phyloP scores from a whole-genome alignment of 1,140 invertebrate genomes.

The Copidosoma floridanum region DNA sequence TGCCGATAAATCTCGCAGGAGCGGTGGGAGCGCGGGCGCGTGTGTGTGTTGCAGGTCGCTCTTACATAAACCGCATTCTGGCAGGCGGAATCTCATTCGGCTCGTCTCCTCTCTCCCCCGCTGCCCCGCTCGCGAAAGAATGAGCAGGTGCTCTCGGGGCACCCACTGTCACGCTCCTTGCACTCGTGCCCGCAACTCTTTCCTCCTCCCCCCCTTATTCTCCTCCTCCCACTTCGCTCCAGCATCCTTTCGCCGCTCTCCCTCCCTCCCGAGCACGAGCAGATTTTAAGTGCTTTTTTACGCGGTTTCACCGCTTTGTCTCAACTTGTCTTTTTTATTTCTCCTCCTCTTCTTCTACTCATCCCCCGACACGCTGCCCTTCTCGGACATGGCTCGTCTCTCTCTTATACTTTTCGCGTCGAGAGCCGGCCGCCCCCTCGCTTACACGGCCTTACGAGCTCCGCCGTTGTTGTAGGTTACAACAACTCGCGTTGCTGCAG shows the following conservation, averaged over 20 bases:
- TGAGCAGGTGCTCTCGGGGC: conserved; percentile 52
- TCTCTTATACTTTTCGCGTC: conserved; percentile 27
- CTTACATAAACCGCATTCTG: conserved; percentile 20
- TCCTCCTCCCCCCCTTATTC: conserved; percentile 32
- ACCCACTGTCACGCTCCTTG: conserved; percentile 55
- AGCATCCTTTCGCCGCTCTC: conserved; percentile 14
- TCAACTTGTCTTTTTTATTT: conserved; percentile 39
- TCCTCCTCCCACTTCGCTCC: conserved; percentile 11
- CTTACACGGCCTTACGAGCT: no score
- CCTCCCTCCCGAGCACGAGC: neutral
- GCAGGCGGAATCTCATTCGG: conserved; percentile 18
- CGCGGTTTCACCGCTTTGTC: conserved; percentile 47
- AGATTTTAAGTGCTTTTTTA: conserved; percentile 50
- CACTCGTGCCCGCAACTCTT: conserved; percentile 50
- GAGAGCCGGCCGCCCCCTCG: conserved; percentile 17
- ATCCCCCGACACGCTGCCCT: conserved; percentile 27
- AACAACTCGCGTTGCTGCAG: neutral
- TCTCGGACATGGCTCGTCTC: no score
- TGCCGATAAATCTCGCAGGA: conserved; percentile 35
- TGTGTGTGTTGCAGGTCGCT: neutral
- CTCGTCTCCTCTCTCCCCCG: conserved; percentile 30
- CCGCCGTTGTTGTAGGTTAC: no score
- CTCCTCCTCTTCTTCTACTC: conserved; percentile 1
- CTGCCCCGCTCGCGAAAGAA: conserved; percentile 37
- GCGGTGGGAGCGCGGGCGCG: conserved; percentile 7